A percentile compares a stretch with the other conserved stretches of the same genome.
Conservation (phyloP, 2,888 invertebrate genomes). For the Thera obeliscata region DNA sequence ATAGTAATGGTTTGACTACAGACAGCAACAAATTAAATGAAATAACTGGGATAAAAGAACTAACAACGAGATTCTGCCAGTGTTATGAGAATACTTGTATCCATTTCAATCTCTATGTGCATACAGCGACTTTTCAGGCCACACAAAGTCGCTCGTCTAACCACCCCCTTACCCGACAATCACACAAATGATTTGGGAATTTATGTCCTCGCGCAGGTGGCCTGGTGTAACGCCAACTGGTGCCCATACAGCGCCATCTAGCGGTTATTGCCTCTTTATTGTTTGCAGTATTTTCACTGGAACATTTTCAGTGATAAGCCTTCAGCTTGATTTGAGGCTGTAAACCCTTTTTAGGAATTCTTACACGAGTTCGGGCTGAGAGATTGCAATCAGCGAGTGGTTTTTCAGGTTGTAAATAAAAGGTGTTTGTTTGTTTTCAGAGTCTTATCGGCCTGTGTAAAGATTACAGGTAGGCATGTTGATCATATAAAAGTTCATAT, state of each 20-base stretch:
- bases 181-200: slow-evolving; percentile 48
- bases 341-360: slow-evolving; percentile 7
- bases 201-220: slow-evolving; percentile 44
- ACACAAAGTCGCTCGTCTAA: slow-evolving; percentile 33
- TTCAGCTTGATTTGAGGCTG: slow-evolving; percentile 15
- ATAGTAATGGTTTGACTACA: no score
- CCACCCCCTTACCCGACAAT: slow-evolving; percentile 36
- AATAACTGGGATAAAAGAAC: no score
- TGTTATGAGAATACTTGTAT: no score
- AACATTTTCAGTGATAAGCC: slow-evolving; percentile 8
- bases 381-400: slow-evolving; percentile 4
- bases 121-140: neutral
- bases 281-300: slow-evolving; percentile 15
- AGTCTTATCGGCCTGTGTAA: neutral
- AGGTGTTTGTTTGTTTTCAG: neutral
- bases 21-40: no score
- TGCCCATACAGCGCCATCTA: slow-evolving; percentile 21
- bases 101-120: neutral
- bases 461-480: no score
- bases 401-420: neutral
- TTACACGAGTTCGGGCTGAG: neutral
- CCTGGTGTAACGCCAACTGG: slow-evolving; percentile 34
- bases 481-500: no score
- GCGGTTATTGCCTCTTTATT: slow-evolving; percentile 27
- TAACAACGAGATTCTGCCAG: no score